A percentile compares a stretch with the other conserved stretches of the same genome.
These are phyloP conservation scores for Lysandra coridon DNA, from an alignment of 2,888 invertebrate genomes.

Conservation along the genomic window DNA sequence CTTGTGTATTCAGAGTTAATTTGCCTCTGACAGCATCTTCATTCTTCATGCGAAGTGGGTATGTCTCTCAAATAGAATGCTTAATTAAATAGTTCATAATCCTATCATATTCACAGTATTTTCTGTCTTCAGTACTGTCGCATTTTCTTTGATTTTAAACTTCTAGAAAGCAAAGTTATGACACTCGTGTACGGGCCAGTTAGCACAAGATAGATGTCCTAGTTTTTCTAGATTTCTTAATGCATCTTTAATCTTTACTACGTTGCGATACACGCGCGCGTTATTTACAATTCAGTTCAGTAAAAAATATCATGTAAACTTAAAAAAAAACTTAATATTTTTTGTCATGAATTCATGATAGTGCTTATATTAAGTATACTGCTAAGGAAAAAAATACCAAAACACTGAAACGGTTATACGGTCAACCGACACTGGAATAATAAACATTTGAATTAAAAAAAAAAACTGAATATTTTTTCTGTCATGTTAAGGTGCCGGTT, in stretches of 20 bases:
- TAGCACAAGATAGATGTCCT: not conserved
- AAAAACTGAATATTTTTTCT: not conserved
- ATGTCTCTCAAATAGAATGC: too few species aligned
- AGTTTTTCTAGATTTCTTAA: constrained; percentile 20
- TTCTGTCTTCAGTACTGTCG: not conserved
- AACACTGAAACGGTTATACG: constrained; percentile 2
- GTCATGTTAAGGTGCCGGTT: not conserved
- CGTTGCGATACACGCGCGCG: not conserved
- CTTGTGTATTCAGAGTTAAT: too few species aligned
- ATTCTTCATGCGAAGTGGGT: too few species aligned
- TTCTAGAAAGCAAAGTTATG: not conserved
- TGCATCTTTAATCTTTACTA: constrained; percentile 7
- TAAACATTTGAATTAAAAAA: not conserved
- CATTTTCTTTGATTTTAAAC: not conserved
- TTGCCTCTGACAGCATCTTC: too few species aligned
- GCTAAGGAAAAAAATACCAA: not conserved
- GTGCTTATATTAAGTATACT: too few species aligned
- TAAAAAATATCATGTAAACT: not conserved
- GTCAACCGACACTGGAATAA: not conserved
- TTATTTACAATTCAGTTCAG: not conserved
- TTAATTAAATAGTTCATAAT: too few species aligned
- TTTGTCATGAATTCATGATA: too few species aligned
- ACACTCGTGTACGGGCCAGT: constrained; percentile 9
- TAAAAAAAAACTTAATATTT: too few species aligned
- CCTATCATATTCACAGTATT: not conserved